phyloP scores from a whole-genome alignment of 2,888 invertebrate species.

The Crepidodera aurea region DNA sequence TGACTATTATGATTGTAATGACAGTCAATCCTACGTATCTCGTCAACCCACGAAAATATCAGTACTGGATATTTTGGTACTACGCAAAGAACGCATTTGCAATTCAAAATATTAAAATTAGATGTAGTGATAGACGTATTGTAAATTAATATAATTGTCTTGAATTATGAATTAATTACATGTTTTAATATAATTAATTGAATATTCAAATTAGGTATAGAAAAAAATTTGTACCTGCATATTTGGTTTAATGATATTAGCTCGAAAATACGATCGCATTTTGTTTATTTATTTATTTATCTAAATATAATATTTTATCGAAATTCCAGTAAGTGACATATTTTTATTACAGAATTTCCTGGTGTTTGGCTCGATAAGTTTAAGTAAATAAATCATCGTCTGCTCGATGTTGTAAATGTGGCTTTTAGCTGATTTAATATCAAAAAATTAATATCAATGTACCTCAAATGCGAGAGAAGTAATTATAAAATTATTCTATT shows the following conservation, averaged over 20 bases:
- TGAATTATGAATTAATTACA: neutral
- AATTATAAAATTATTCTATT: no score
- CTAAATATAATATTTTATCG: no score
- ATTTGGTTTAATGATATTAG: neutral
- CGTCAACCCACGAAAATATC: conserved; percentile 14
- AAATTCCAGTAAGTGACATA: no score
- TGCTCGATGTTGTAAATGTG: no score
- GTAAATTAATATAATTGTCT: conserved; percentile 10
- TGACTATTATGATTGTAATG: conserved; percentile 11
- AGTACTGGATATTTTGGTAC: conserved; percentile 12
- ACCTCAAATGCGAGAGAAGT: no score
- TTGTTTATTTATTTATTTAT: no score
- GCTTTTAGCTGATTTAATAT: no score
- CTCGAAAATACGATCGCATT: no score
- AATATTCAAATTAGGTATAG: neutral
- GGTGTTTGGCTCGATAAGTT: no score
- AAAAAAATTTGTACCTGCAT: neutral
- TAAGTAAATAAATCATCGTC: no score
- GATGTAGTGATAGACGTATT: conserved; percentile 7
- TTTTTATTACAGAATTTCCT: no score
- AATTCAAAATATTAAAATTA: conserved; percentile 20
- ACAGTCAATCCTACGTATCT: conserved; percentile 5
- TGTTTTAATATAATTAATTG: neutral
- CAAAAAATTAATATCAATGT: no score
- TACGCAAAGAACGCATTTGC: conserved; percentile 11